Base-by-base conservation (phyloP, 2,113 vertebrate species). In the Bungarus multicinctus region DNA sequence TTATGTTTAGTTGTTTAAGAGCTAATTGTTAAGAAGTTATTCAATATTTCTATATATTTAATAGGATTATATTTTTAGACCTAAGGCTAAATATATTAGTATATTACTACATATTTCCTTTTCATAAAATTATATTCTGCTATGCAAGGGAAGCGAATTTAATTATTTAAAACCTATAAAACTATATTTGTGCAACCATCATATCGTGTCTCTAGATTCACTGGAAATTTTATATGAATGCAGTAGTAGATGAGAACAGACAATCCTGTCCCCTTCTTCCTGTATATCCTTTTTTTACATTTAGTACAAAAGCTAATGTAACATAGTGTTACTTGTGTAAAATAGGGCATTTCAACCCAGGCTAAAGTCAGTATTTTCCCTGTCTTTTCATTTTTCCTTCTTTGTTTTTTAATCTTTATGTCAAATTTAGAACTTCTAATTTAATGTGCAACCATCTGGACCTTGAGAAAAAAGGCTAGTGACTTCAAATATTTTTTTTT, bases 21-120 rank as follows among this genome's bases (percentile, higher is more conserved):
- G 87, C 9, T 54, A 86, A 89, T 89, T 74, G 50, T 94, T 94
- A 93, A 89, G 86, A 94, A 74, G 94, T 43, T 43, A 55, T 89
- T 93, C 87, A 93, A 74, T 91, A 94, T 94, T 93, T 85, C 87
- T 74, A 91, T 89, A 50, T 55, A 94, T 94, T 88, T 89, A 87
- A 85, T 87, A 89, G 39, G 55, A 64, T 12, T 69, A 39, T 50
- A 45, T 55, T 89, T 90, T 93, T 91, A 91, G 89, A 50, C 60
- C 47, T 5, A 25, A 30, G 86, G 27, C 57, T 87, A 93, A 57
- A 86, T 74, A 69, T 14, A 64, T 14, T 93, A 43, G 25, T n/a
- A 6, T 58, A 91, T 85, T 52, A 34, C 88, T 30, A 60, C 52
- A 23, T 39, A 91, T 55, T 86, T 64, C 47, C 27, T 54, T 50